Evolutionary conservation across 2,113 vertebrate genomes (phyloP).

Genomic region (Jacana jacana): DNA sequence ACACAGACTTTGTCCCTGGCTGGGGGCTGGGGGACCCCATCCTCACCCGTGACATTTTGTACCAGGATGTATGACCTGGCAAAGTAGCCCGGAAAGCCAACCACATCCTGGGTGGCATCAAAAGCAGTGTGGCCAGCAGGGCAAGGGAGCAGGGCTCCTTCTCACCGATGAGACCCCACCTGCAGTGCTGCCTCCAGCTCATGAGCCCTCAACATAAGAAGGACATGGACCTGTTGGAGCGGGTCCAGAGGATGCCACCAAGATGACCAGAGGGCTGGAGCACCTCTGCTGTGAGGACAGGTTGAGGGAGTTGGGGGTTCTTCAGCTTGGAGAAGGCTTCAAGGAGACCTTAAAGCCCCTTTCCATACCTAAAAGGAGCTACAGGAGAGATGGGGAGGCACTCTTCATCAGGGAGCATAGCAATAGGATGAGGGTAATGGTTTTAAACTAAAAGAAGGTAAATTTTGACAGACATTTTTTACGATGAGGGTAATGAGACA

Average conservation of each 20-base stretch:
- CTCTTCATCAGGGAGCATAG: neutral
- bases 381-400: neutral
- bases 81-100: neutral
- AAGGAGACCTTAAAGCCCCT: neutral
- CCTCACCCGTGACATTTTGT: neutral
- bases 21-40: fast-evolving
- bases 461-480: neutral
- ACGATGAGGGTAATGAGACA: neutral
- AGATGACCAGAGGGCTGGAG: neutral
- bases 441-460: neutral
- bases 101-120: neutral
- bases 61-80: neutral
- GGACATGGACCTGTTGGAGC: neutral
- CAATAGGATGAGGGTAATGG: neutral
- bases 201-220: neutral
- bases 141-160: no score
- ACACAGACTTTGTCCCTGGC: neutral
- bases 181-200: neutral
- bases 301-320: neutral
- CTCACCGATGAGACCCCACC: neutral
- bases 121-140: neutral
- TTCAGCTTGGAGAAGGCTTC: neutral
- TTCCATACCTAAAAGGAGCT: neutral
- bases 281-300: neutral
- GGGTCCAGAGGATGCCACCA: neutral